Evolutionary conservation across 2,113 vertebrate species (phyloP).

Genomic region (Tor tambroides): DNA sequence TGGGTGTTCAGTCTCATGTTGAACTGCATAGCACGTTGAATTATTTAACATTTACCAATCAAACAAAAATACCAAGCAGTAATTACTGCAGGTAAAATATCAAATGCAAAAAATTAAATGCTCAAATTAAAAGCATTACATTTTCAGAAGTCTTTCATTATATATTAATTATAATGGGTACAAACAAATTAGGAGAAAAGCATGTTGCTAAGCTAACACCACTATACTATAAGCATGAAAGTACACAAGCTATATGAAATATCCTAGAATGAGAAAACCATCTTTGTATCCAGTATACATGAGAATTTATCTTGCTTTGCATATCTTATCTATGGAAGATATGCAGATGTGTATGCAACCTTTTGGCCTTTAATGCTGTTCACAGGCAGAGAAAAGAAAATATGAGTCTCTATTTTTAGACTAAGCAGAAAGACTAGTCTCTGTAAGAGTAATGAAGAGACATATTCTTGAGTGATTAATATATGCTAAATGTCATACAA

Average conservation of each 20-base stretch:
- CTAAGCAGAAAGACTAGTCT: not conserved
- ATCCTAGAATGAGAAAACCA: not conserved
- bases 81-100: not conserved
- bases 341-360: not conserved
- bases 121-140: not conserved
- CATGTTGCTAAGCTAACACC: too few relatives aligned
- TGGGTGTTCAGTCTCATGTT: not conserved
- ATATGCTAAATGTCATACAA: not conserved
- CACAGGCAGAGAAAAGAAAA: not conserved
- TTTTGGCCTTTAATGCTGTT: not conserved
- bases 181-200: too few relatives aligned
- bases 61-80: not conserved
- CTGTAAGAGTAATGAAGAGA: not conserved
- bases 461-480: not conserved
- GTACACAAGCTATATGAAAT: not conserved
- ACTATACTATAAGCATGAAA: too few relatives aligned
- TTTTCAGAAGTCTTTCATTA: not conserved
- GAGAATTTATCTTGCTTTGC: not conserved
- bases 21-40: not conserved
- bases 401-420: not conserved
- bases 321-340: not conserved
- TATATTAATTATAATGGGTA: not conserved
- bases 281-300: not conserved
- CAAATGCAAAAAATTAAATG: not conserved
- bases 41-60: conserved; percentile 8